Conservation (phyloP, 92 coral and sea anemone species). For the Epizoanthus scotinus region DNA sequence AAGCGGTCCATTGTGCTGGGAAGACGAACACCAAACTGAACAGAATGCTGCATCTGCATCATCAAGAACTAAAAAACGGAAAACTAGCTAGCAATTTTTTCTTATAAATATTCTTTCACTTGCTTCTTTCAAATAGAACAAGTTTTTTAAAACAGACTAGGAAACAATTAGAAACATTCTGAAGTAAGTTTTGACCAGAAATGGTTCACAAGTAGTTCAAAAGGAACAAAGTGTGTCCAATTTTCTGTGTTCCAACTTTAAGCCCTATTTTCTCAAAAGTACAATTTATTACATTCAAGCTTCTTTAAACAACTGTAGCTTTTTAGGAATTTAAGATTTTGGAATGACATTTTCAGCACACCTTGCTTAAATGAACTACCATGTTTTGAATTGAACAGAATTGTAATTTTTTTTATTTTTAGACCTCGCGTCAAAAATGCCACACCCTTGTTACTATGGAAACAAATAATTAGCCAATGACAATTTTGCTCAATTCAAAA, state of each 20-base stretch:
- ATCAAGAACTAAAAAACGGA: too few relatives aligned
- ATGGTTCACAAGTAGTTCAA: too few relatives aligned
- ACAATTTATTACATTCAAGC: not conserved
- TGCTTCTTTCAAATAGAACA: too few relatives aligned
- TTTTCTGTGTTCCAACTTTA: slow-evolving; percentile 3
- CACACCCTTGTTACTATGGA: slow-evolving; percentile 20
- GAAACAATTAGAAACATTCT: too few relatives aligned
- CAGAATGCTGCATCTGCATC: too few relatives aligned
- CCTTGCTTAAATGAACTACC: not conserved
- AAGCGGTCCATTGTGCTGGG: slow-evolving; percentile 16
- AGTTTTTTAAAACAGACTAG: too few relatives aligned
- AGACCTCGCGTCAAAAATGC: not conserved
- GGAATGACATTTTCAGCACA: not conserved
- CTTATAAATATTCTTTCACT: too few relatives aligned
- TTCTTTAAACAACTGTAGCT: slow-evolving; percentile 13
- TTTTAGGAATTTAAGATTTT: slow-evolving; percentile 1
- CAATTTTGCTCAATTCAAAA: slow-evolving; percentile 6
- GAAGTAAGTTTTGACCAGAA: too few relatives aligned
- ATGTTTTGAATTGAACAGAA: slow-evolving; percentile 17
- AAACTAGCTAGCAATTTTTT: too few relatives aligned
- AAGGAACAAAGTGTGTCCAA: too few relatives aligned
- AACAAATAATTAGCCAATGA: not conserved
- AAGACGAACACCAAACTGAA: too few relatives aligned
- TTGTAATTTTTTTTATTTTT: not conserved
- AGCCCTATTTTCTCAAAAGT: slow-evolving; percentile 10